Evolutionary conservation across 2,888 invertebrate species (phyloP).

Genomic region (Galeopsomyia nigrocyanea): DNA sequence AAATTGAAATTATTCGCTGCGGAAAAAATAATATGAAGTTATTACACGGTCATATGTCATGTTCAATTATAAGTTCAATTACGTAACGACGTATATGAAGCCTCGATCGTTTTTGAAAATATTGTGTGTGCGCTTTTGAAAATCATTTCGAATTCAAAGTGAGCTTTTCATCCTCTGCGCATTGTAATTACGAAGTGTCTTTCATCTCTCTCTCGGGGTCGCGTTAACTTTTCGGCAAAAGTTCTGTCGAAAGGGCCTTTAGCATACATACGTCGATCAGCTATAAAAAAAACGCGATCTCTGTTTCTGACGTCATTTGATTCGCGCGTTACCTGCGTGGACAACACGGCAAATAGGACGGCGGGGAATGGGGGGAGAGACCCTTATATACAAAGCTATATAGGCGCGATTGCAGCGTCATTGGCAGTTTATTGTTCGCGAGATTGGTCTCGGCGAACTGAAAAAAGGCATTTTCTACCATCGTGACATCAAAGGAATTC

Average conservation of each 20-base stretch:
- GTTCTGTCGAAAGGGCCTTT: no score
- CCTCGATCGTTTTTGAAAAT: not conserved
- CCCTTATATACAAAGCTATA: not conserved
- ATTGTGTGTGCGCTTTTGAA: not conserved
- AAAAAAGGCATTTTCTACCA: no score
- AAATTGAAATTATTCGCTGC: conserved; percentile 39
- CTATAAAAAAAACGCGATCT: no score
- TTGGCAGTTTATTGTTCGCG: conserved; percentile 2
- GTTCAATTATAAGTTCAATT: conserved; percentile 30
- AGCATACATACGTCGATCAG: no score
- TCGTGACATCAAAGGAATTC: no score
- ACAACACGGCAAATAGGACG: not conserved
- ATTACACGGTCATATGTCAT: conserved; percentile 37
- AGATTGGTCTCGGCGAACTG: not conserved
- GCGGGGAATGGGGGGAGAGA: no score
- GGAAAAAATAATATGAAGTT: conserved; percentile 13
- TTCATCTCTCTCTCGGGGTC: no score
- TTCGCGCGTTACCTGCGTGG: not conserved
- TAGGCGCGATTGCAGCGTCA: conserved; percentile 20
- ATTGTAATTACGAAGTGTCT: no score
- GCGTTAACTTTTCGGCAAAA: no score
- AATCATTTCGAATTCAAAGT: not conserved
- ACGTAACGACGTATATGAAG: not conserved
- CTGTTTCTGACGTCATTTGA: conserved; percentile 18
- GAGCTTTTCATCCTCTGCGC: not conserved